Base-by-base conservation (phyloP, 2,888 invertebrate species). In the Platycheirus rosarum region DNA sequence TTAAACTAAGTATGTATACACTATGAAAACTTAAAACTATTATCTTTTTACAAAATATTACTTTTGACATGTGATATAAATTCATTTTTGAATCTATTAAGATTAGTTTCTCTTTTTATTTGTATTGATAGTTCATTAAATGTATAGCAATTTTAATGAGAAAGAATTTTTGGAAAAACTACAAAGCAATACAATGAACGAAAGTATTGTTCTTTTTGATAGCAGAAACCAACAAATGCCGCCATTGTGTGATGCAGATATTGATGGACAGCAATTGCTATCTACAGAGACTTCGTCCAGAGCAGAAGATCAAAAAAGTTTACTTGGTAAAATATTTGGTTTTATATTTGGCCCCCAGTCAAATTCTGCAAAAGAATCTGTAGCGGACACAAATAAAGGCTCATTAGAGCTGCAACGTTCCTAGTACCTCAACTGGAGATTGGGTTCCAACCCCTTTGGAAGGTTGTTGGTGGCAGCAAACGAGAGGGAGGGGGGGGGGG, bases 171-270 rank as follows among this genome's bases (percentile, higher is more conserved):
- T 82, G 7, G 7, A 55, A 1, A 26, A 40, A 8, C 42, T 82
- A 0, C 66, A 77, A 7, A 14, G 5, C 11, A 49, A 26, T 2
- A 20, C 69, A 49, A 35, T 78, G 74, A 86, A 84, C 85, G 85
- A 89, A 65, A 88, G 87, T 66, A 86, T 89, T 71, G 87, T 88
- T 37, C 85, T 89, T 37, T 89, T 89, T 63, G 88, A 89, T 75
- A 88, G 90, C 73, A 87, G 88, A 51, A 86, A 86, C 79, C 86
- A 87, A 62, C 68, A 70, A 5, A 48, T 26, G 14, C 26, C 55
- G 5, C n/a, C 26, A 3, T 16, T 68, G 18, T 14, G 4, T 8
- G 7, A 35, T 18, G 14, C 18, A 44, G 1, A 35, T 8, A 16
- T 35, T 0, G 23, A 69, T 4, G 53, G 35, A 18, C 11, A 18